Conservation (phyloP, 1,140 invertebrate species). For the Chironomus striatipennis region DNA sequence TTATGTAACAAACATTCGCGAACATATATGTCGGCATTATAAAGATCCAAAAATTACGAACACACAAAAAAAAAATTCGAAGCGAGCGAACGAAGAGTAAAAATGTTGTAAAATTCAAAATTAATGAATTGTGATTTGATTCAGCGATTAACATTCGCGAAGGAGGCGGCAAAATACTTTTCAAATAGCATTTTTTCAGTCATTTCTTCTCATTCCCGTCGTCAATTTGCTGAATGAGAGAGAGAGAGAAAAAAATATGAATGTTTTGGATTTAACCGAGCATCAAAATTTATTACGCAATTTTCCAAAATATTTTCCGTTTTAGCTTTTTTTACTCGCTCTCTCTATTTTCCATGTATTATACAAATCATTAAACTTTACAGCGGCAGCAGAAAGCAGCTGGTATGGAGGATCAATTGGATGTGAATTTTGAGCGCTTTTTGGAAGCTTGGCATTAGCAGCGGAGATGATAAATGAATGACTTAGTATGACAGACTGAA, state of each 20-base stretch:
- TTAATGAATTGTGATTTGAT: constrained; percentile 21
- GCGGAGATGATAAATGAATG: not conserved
- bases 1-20: not conserved
- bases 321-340: not conserved
- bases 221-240: not conserved
- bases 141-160: not conserved
- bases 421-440: no score
- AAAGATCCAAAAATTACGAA: no score
- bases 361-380: constrained; percentile 20
- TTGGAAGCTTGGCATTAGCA: no score
- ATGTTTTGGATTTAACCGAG: constrained; percentile 18
- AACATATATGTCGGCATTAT: not conserved
- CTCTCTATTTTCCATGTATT: not conserved
- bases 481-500: no score
- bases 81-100: not conserved
- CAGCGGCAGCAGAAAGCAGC: not conserved
- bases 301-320: constrained; percentile 19
- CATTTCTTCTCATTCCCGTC: not conserved
- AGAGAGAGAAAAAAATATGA: not conserved
- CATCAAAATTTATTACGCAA: constrained; percentile 19
- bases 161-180: not conserved
- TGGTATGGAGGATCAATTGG: not conserved
- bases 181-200: not conserved
- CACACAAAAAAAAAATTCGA: no score
- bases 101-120: constrained; percentile 12